Conservation (phyloP, 1,140 invertebrate genomes). For the Bombus vancouverensis region DNA sequence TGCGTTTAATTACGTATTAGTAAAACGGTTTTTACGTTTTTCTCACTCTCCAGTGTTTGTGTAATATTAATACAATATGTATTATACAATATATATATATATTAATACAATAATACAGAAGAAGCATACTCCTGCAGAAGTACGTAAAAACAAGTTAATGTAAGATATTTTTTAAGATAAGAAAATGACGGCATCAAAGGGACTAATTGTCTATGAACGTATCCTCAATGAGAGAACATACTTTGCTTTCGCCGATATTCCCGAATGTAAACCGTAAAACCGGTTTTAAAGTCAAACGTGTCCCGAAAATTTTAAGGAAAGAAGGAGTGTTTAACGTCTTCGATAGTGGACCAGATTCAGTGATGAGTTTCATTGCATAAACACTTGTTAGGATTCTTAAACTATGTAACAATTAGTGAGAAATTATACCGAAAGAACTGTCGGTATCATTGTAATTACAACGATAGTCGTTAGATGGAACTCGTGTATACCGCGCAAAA, state of each 20-base stretch:
- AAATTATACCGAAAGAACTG: neutral
- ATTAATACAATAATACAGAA: no score
- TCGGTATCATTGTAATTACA: neutral
- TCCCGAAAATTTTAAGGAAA: slow-evolving; percentile 6
- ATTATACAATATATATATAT: no score
- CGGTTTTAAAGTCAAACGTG: slow-evolving; percentile 34
- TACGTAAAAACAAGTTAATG: neutral
- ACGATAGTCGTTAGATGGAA: slow-evolving; percentile 1
- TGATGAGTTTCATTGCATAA: neutral
- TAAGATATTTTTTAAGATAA: neutral
- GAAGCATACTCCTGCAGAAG: no score
- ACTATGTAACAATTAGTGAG: neutral
- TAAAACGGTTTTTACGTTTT: no score
- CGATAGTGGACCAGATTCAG: neutral
- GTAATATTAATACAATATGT: no score
- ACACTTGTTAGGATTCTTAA: no score
- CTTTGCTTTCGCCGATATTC: slow-evolving; percentile 47
- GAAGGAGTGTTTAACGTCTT: neutral
- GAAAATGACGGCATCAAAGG: neutral
- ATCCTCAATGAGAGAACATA: neutral
- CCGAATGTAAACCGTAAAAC: slow-evolving; percentile 40
- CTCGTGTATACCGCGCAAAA: neutral
- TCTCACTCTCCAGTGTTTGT: no score
- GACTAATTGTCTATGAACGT: slow-evolving; percentile 4
- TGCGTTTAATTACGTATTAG: no score